These are phyloP conservation scores for Nyctibius bracteatus DNA, from an alignment of 2,113 vertebrate genomes.

Conservation along the genomic window DNA sequence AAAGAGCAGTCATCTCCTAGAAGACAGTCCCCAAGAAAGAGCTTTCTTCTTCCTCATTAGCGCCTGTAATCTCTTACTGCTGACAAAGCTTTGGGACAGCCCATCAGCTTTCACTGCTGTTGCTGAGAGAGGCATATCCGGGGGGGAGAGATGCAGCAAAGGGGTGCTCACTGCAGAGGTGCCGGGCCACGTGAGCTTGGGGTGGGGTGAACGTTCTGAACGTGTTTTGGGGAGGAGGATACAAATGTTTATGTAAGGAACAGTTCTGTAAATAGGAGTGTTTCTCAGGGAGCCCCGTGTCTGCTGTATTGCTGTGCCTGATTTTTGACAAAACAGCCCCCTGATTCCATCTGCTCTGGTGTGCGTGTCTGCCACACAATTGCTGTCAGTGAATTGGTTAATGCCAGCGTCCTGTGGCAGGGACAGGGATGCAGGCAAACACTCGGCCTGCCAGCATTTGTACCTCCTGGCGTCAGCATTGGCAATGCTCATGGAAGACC, in stretches of 20 bases:
- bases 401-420: not conserved
- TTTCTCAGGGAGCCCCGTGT: not conserved
- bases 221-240: not conserved
- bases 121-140: not conserved
- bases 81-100: not conserved
- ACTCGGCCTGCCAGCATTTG: slow-evolving; percentile 24
- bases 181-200: not conserved
- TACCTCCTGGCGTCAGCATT: slow-evolving; percentile 32
- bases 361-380: not conserved
- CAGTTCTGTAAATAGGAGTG: not conserved
- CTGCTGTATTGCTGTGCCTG: not conserved
- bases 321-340: not conserved
- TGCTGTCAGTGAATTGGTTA: not conserved
- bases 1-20: slow-evolving; percentile 8
- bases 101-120: not conserved
- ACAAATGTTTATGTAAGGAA: not conserved
- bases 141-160: not conserved
- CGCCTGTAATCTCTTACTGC: not conserved
- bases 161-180: not conserved
- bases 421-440: not conserved
- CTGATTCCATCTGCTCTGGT: not conserved
- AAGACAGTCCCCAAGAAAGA: not conserved
- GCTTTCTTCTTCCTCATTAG: slow-evolving; percentile 10
- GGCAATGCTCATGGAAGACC: not conserved
- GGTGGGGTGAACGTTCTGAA: not conserved